Conservation (phyloP, 2,888 invertebrate species). For the Troides aeacus region DNA sequence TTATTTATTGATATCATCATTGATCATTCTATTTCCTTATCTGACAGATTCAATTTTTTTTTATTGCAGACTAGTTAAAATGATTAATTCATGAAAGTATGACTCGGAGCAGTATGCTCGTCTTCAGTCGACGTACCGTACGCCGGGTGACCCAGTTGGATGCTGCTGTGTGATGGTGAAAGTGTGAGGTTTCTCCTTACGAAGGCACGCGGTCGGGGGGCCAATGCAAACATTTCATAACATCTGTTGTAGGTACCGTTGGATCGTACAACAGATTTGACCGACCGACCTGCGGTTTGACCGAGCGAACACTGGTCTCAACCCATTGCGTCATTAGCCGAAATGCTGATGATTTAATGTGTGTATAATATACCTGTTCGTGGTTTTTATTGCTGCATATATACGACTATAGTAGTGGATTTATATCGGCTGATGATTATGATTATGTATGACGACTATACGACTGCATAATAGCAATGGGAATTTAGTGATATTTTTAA, state of each 20-base stretch:
- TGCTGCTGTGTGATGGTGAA: conserved; percentile 57
- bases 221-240: conserved; percentile 66
- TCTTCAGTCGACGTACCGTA: conserved; percentile 46
- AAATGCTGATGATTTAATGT: conserved; percentile 48
- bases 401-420: neutral
- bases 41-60: neutral
- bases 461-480: no score
- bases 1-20: neutral
- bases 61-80: conserved; percentile 11
- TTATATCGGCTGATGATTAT: no score
- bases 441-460: no score
- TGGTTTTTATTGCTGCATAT: neutral
- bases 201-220: conserved; percentile 45
- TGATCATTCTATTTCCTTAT: neutral
- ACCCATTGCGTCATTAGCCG: conserved; percentile 53
- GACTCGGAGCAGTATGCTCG: conserved; percentile 38
- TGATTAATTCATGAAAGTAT: conserved; percentile 38
- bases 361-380: conserved; percentile 18
- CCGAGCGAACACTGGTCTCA: conserved; percentile 48
- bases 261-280: conserved; percentile 49
- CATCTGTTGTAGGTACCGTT: conserved; percentile 46
- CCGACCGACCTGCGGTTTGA: conserved; percentile 34
- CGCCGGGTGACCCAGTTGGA: conserved; percentile 58
- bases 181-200: conserved; percentile 58
- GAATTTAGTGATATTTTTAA: no score